phyloP scores from a whole-genome alignment of 1,140 invertebrate genomes.

The Carposina sasakii region DNA sequence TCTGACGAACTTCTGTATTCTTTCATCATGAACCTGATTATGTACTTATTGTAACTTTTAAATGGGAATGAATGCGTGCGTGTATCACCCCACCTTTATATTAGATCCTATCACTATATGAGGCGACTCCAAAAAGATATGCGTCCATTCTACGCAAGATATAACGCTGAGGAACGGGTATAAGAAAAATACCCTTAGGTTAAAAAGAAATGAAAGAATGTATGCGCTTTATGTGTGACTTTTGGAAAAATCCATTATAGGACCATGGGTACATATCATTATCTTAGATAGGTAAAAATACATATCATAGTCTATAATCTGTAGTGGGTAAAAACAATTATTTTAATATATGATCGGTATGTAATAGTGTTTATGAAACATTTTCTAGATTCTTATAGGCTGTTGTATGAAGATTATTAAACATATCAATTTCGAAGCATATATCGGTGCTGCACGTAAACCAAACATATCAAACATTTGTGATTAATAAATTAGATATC shows the following conservation, averaged over 20 bases:
- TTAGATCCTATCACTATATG: too few relatives aligned
- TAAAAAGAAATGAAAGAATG: constrained; percentile 59
- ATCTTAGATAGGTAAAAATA: constrained; percentile 46
- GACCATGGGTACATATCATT: constrained; percentile 65
- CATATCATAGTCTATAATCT: constrained; percentile 48
- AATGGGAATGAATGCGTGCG: too few relatives aligned
- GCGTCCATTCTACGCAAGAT: constrained; percentile 62
- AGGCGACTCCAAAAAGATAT: constrained; percentile 60
- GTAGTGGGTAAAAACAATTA: constrained; percentile 58
- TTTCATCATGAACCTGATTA: too few relatives aligned
- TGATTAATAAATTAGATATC: constrained; percentile 34
- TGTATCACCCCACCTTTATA: too few relatives aligned
- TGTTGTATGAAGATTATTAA: constrained; percentile 20
- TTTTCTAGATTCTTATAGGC: constrained; percentile 53
- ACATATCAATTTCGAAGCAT: constrained; percentile 26
- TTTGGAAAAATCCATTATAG: constrained; percentile 64
- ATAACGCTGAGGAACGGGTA: constrained; percentile 51
- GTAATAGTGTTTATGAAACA: constrained; percentile 61
- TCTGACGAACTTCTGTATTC: too few relatives aligned
- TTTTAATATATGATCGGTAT: constrained; percentile 66
- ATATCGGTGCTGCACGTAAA: constrained; percentile 36
- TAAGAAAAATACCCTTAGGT: constrained; percentile 43
- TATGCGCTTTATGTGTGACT: constrained; percentile 70
- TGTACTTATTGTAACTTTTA: too few relatives aligned
- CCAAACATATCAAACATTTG: constrained; percentile 62